Base-by-base conservation (phyloP, 2,888 invertebrate species). In the Drosophila borealis region DNA sequence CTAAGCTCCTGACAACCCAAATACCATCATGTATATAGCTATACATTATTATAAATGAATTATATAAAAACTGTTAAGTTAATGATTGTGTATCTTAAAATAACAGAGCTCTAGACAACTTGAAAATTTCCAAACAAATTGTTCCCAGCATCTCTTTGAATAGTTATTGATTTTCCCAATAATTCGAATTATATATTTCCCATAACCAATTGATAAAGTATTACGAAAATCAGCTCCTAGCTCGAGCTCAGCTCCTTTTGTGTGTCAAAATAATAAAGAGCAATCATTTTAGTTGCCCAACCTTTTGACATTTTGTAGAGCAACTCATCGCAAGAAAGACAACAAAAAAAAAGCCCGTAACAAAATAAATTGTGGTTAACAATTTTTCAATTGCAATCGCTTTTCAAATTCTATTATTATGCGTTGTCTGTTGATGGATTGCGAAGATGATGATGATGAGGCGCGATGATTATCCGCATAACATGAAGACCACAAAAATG, bases 381-480 rank as follows among this genome's bases (percentile, higher is more conserved):
- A 72, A 81, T 80, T 79, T 70, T 83, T 88, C 84, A 86, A 84
- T 87, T 89, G 79, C 71, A 70, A 74, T 55, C 59, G 67, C 46
- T 29, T 29, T 29, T 29, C 29, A 69, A 73, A 73, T 80, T 80
- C 84, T 81, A 78, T 81, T 88, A 87, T 86, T 79, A 81, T 56
- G 36, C 49, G 53, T 53, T 67, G 74, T 70, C 59, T 21, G 59
- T 51, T 89, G 89, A 79, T 81, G 77, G 70, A 81, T 78, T 50
- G 64, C 73, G 42, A 17, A 21, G 62, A 42, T 44, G 59, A 44
- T 62, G 68, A 54, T 63, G 68, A 48, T 50, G 36, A 50, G 9
- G 39, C 33, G 48, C 56, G 60, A 39, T 51, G 56, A 73, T 73
- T 57, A 73, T 74, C 57, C 71, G 56, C 46, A 62, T 41, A 29